Evolutionary conservation across 2,113 vertebrate species (phyloP).

Genomic region (Xyrauchen texanus): DNA sequence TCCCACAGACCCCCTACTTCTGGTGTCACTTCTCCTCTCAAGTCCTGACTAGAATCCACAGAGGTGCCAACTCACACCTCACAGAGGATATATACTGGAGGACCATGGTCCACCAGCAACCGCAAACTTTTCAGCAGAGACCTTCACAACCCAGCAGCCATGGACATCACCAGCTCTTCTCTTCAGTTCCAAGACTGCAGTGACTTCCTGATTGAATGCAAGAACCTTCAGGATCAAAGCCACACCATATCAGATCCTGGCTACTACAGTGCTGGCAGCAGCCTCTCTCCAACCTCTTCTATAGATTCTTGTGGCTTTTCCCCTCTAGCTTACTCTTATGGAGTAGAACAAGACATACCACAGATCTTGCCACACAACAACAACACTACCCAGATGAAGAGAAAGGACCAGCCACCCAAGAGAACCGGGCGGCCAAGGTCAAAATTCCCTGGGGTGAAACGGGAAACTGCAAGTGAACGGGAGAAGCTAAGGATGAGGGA

Average conservation of each 20-base stretch:
- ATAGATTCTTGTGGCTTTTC: constrained; percentile 78
- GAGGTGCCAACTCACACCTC: constrained; percentile 80
- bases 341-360: background rate
- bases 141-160: constrained; percentile 31
- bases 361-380: constrained; percentile 54
- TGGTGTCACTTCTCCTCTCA: constrained; percentile 69
- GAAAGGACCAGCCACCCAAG: background rate
- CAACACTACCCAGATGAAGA: background rate
- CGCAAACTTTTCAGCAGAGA: constrained; percentile 27
- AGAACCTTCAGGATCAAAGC: constrained; percentile 59
- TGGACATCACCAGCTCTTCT: constrained; percentile 61
- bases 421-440: constrained; percentile 61
- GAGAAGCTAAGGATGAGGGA: constrained; percentile 94
- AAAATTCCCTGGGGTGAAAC: constrained; percentile 69
- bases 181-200: constrained; percentile 60
- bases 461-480: constrained; percentile 85
- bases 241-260: constrained; percentile 52
- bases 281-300: constrained; percentile 81
- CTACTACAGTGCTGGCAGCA: constrained; percentile 70
- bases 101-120: constrained; percentile 54
- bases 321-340: constrained; percentile 47
- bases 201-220: constrained; percentile 55
- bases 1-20: constrained; percentile 85
- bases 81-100: constrained; percentile 73
- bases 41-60: constrained; percentile 68